phyloP scores from a whole-genome alignment of 1,140 invertebrate genomes.

The Diuraphis noxia region DNA sequence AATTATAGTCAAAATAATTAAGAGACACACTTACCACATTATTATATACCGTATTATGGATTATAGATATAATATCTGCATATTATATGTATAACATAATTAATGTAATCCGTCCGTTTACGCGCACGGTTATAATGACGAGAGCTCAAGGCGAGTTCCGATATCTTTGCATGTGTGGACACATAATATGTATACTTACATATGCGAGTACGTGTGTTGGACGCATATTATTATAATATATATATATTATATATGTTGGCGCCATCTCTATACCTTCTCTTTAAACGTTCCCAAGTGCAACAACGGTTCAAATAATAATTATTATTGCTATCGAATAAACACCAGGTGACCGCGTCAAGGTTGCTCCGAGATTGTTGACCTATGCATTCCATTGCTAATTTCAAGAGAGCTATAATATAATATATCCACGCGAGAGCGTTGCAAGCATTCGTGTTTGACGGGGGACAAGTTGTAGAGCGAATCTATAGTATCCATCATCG shows the following conservation, averaged over 20 bases:
- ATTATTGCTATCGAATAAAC: constrained; percentile 45
- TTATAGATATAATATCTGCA: not conserved
- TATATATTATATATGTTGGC: not conserved
- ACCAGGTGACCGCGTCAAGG: constrained; percentile 48
- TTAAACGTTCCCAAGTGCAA: constrained; percentile 13
- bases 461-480: not conserved
- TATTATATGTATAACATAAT: not conserved
- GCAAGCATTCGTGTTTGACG: not conserved
- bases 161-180: not conserved
- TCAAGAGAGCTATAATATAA: constrained; percentile 24
- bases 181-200: not conserved
- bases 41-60: not conserved
- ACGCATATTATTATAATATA: constrained; percentile 4
- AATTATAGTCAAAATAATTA: not conserved
- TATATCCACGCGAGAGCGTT: not conserved
- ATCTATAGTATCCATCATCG: not conserved
- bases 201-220: not conserved
- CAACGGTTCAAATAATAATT: constrained; percentile 43
- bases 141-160: too few relatives aligned
- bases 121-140: not conserved
- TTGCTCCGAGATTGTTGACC: constrained; percentile 49
- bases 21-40: not conserved
- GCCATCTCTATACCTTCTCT: constrained; percentile 11
- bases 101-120: not conserved
- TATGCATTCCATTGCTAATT: constrained; percentile 46